Conservation (phyloP, 2,797 vertebrate genomes). For the Tapera naevia region DNA sequence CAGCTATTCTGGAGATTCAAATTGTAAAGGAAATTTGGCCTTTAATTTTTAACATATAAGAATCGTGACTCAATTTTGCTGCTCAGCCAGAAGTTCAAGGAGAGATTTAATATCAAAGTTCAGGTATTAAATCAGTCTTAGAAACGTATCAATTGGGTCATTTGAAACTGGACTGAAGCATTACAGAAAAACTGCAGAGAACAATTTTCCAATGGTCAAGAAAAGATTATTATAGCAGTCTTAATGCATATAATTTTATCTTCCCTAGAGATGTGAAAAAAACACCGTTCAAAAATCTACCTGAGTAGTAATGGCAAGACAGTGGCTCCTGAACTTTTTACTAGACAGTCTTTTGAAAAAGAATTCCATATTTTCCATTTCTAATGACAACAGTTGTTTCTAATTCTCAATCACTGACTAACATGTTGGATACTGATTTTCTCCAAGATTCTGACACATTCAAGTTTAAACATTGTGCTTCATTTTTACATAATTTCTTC, state of each 20-base stretch:
- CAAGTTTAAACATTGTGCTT: neutral
- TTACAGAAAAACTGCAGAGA: neutral
- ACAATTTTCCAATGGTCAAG: neutral
- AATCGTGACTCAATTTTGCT: neutral
- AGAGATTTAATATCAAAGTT: neutral
- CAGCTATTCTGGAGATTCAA: neutral
- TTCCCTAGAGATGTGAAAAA: neutral
- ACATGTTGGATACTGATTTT: neutral
- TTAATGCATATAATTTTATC: neutral
- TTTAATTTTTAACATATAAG: constrained; percentile 24
- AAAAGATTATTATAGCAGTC: neutral
- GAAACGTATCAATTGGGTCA: neutral
- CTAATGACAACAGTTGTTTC: neutral
- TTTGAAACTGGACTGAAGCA: neutral
- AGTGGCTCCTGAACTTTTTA: neutral
- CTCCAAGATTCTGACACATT: neutral
- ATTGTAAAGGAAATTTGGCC: neutral
- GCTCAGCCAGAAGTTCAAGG: constrained; percentile 10
- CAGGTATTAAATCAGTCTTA: neutral
- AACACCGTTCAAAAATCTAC: neutral
- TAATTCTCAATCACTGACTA: neutral
- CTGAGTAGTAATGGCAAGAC: neutral
- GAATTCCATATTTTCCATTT: neutral
- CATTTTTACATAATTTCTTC: neutral
- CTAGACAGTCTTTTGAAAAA: neutral